Percentiles rank a stretch among this genome's conserved stretches.
Conservation (phyloP, 2,797 vertebrate species). For the Micrastur ruficollis region DNA sequence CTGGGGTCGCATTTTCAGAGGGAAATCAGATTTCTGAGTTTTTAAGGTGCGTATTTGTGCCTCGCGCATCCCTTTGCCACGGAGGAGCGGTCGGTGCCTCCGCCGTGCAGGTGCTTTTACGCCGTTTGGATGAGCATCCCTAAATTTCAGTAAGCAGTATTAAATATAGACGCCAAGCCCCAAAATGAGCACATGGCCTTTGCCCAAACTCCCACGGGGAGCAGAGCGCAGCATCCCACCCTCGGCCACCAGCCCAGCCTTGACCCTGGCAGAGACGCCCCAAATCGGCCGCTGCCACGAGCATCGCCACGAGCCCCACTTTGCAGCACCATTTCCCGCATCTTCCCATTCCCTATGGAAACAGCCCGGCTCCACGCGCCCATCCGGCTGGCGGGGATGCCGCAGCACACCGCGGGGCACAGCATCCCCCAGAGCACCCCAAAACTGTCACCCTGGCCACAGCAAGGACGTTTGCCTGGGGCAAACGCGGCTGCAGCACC, state of each 20-base stretch:
- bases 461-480: fast-evolving
- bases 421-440: background rate
- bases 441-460: fast-evolving
- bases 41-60: fast-evolving
- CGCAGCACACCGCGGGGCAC: fast-evolving
- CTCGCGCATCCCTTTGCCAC: fast-evolving
- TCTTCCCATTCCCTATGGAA: fast-evolving
- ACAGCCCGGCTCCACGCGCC: fast-evolving
- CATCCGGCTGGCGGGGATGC: fast-evolving
- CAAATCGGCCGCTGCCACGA: fast-evolving
- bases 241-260: fast-evolving
- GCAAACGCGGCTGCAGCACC: fast-evolving
- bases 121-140: background rate
- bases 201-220: fast-evolving
- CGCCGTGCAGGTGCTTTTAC: fast-evolving
- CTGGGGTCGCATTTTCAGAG: fast-evolving
- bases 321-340: fast-evolving
- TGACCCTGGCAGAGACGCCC: fast-evolving
- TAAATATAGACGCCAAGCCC: background rate
- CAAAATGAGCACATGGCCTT: fast-evolving
- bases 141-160: fast-evolving
- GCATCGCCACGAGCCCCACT: fast-evolving
- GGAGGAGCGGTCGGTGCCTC: fast-evolving
- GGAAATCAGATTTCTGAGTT: fast-evolving
- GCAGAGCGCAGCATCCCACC: background rate